Percentiles rank a stretch among this genome's conserved stretches.
phyloP scores from a whole-genome alignment of 2,797 vertebrate genomes.

The Fistularia commersonii region DNA sequence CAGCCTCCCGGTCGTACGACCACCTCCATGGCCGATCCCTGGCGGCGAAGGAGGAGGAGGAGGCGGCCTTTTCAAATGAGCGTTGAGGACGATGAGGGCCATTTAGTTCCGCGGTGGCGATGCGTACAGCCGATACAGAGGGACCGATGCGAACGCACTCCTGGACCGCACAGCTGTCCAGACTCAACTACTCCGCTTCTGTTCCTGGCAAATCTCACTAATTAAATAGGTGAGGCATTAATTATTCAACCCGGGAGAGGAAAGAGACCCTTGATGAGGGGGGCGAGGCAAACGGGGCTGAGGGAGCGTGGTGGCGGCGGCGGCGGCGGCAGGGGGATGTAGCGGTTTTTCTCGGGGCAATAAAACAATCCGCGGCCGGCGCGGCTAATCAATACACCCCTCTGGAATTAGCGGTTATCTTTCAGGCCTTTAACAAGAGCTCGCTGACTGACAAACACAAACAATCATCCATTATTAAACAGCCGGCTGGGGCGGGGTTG shows the following conservation, averaged over 20 bases:
- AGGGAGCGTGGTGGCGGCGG: slow-evolving; percentile 10
- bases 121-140: background rate
- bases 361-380: slow-evolving; percentile 68
- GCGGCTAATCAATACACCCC: slow-evolving; percentile 67
- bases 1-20: too few relatives aligned
- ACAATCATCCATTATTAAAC: slow-evolving; percentile 75
- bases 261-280: slow-evolving; percentile 36
- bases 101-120: slow-evolving; percentile 10
- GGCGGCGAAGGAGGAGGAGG: too few relatives aligned
- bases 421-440: slow-evolving; percentile 71
- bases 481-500: too few relatives aligned
- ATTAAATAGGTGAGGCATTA: slow-evolving; percentile 78
- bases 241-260: slow-evolving; percentile 67
- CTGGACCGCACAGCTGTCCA: slow-evolving; percentile 15
- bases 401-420: slow-evolving; percentile 78
- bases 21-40: too few relatives aligned
- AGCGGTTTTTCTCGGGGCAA: slow-evolving; percentile 29
- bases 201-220: slow-evolving; percentile 73
- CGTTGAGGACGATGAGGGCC: slow-evolving; percentile 3
- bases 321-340: slow-evolving; percentile 18
- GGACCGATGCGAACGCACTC: slow-evolving; percentile 8
- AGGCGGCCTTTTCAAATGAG: too few relatives aligned
- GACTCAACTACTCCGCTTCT: slow-evolving; percentile 67
- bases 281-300: slow-evolving; percentile 3
- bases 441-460: slow-evolving; percentile 69